phyloP scores from a whole-genome alignment of 2,797 vertebrate species.

The Crossoptilon crossoptilon region DNA sequence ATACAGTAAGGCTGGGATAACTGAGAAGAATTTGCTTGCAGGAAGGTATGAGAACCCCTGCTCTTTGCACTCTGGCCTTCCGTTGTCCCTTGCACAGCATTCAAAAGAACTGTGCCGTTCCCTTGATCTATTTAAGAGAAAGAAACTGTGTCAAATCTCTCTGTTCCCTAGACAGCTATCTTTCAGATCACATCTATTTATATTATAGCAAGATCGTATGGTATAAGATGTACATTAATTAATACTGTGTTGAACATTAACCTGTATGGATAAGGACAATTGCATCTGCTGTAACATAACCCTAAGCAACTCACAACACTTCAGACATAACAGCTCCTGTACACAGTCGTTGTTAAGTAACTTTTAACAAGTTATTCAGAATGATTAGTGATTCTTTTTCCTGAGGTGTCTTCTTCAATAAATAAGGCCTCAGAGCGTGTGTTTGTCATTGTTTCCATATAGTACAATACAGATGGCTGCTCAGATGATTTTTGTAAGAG shows the following conservation, averaged over 20 bases:
- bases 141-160: constrained; percentile 69
- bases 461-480: not conserved
- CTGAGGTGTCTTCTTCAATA: not conserved
- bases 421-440: not conserved
- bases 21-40: not conserved
- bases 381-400: not conserved
- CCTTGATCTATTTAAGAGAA: constrained; percentile 70
- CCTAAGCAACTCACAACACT: not conserved
- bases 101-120: constrained; percentile 43
- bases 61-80: constrained; percentile 59
- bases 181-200: constrained; percentile 60
- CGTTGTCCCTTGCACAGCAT: constrained; percentile 45
- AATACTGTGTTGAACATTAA: not conserved
- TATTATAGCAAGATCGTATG: not conserved
- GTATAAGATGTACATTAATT: constrained; percentile 38
- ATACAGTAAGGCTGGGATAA: not conserved
- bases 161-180: constrained; percentile 40
- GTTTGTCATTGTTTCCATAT: not conserved
- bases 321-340: not conserved
- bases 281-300: not conserved
- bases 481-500: not conserved
- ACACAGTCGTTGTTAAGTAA: not conserved
- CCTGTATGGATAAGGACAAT: not conserved
- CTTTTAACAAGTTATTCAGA: not conserved
- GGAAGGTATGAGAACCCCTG: not conserved